These are phyloP conservation scores for Prolemur simus DNA, from an alignment of 2,113 vertebrate species.

Conservation along the genomic window DNA sequence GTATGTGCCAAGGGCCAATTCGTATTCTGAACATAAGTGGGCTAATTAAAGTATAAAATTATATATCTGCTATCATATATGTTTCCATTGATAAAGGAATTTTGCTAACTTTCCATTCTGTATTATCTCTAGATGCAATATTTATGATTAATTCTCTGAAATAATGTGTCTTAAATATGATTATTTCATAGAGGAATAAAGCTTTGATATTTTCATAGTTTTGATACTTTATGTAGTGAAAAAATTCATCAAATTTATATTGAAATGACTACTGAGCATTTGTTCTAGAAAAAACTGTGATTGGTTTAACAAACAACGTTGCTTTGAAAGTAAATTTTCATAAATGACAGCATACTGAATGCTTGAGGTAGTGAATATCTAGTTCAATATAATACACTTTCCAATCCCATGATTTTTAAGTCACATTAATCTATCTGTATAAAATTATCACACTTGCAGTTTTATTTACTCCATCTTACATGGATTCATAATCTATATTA, in stretches of 20 bases:
- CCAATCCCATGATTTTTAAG: neutral
- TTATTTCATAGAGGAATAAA: neutral
- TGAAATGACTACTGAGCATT: neutral
- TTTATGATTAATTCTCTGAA: neutral
- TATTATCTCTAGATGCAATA: neutral
- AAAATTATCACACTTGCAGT: neutral
- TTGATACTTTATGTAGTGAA: neutral
- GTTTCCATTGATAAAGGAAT: neutral
- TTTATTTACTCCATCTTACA: neutral
- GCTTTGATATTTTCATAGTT: neutral
- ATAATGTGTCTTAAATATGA: neutral
- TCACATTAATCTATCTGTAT: neutral
- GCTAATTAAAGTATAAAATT: conserved; percentile 2
- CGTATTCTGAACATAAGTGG: neutral
- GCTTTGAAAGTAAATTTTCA: neutral
- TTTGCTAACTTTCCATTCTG: neutral
- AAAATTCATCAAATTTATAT: neutral
- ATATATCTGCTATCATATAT: neutral
- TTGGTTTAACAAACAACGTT: conserved; percentile 24
- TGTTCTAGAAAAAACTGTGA: neutral
- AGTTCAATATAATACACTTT: neutral
- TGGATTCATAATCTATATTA: neutral
- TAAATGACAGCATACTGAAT: neutral
- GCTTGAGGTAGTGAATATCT: neutral
- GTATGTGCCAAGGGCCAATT: neutral